Percentiles rank a stretch among this genome's conserved stretches.
Evolutionary conservation across 2,797 vertebrate species (phyloP).

Genomic region (Pipistrellus pipistrellus): DNA sequence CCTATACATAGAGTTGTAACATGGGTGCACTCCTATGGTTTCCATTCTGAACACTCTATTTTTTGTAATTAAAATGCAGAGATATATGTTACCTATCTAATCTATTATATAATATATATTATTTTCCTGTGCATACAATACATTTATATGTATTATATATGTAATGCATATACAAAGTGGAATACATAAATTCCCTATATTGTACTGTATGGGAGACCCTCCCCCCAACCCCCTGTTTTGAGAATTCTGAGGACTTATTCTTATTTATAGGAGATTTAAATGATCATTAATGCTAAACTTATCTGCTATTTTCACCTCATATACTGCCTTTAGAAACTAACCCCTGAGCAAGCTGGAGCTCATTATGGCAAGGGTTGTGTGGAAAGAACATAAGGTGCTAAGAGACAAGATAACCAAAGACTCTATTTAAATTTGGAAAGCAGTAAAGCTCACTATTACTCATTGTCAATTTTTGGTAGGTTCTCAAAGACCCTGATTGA

Average conservation of each 20-base stretch:
- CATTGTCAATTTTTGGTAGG: neutral
- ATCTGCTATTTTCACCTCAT: neutral
- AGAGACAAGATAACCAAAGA: neutral
- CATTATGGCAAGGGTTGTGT: neutral
- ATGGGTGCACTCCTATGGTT: conserved; percentile 11
- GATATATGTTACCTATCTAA: conserved; percentile 41
- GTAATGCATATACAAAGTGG: neutral
- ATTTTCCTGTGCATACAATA: neutral
- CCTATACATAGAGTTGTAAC: neutral
- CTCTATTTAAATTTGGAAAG: neutral
- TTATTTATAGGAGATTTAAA: neutral
- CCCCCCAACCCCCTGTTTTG: neutral
- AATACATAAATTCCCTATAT: neutral
- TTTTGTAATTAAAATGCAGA: conserved; percentile 43
- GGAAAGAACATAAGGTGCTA: neutral
- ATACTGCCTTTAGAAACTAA: conserved; percentile 48
- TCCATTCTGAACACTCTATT: conserved; percentile 30
- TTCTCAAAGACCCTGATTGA: neutral
- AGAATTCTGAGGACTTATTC: neutral
- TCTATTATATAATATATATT: neutral
- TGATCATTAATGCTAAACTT: neutral
- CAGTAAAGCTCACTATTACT: neutral
- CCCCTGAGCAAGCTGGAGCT: neutral
- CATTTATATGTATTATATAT: neutral
- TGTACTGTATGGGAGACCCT: neutral